Percentiles rank a stretch among this genome's conserved stretches.
Evolutionary conservation across 2,113 vertebrate species (phyloP).

Genomic region (Gulo gulo): DNA sequence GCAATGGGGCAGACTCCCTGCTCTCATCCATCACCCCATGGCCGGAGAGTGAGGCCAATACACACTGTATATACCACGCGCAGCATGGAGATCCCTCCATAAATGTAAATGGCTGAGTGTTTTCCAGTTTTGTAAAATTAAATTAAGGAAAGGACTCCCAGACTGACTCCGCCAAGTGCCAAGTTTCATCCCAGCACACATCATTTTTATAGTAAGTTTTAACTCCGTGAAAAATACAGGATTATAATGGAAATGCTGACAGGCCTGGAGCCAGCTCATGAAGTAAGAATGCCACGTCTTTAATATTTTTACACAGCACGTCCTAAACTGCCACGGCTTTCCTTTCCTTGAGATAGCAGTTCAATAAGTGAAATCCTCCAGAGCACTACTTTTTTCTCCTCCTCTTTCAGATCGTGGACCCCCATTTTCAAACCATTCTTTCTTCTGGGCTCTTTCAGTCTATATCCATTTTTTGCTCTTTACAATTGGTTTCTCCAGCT

Average conservation of each 20-base stretch:
- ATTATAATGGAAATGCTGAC: conserved; percentile 59
- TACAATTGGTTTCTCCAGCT: neutral
- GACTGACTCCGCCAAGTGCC: conserved; percentile 61
- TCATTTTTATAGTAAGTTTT: conserved; percentile 72
- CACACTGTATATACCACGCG: neutral
- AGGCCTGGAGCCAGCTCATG: conserved; percentile 57
- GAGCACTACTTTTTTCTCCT: neutral
- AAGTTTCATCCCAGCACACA: conserved; percentile 75
- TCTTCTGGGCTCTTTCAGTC: neutral
- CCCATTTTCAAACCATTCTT: neutral
- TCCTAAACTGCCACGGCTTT: conserved; percentile 45
- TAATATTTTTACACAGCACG: conserved; percentile 34
- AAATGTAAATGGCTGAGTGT: conserved; percentile 41
- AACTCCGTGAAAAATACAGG: conserved; percentile 46
- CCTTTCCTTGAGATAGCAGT: conserved; percentile 23
- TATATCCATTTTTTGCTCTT: neutral
- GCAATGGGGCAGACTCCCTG: neutral
- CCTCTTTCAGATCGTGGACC: neutral
- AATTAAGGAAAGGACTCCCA: conserved; percentile 74
- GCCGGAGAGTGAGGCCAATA: neutral
- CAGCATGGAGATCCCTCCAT: neutral
- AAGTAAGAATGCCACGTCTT: conserved; percentile 51
- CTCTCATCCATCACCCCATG: neutral
- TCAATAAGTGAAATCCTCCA: conserved; percentile 1
- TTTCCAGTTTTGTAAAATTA: conserved; percentile 58